Conservation (phyloP, 1,140 invertebrate species). For the Trissolcus basalis region DNA sequence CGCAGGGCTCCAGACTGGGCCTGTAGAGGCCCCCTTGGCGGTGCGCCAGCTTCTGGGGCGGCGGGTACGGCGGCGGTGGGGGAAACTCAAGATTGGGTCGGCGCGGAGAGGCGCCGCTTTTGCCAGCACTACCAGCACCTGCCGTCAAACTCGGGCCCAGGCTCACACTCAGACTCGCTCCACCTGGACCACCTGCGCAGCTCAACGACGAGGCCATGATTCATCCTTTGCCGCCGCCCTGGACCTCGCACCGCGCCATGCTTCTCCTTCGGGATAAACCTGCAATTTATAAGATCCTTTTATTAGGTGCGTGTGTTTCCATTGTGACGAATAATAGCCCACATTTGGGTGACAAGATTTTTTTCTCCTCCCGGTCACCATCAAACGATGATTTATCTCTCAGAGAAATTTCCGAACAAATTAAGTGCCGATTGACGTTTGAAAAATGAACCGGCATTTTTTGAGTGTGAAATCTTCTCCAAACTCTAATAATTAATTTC, state of each 20-base stretch:
- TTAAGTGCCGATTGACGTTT: too few species aligned
- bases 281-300: conserved; percentile 34
- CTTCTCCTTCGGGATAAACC: conserved; percentile 16
- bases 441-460: background rate
- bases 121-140: conserved; percentile 44
- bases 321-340: too few species aligned
- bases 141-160: conserved; percentile 52
- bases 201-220: conserved; percentile 67
- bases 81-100: conserved; percentile 76
- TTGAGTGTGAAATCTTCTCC: too few species aligned
- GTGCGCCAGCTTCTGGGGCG: conserved; percentile 68
- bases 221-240: conserved; percentile 42
- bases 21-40: conserved; percentile 23
- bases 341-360: background rate
- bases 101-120: conserved; percentile 56
- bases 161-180: conserved; percentile 25
- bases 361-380: background rate
- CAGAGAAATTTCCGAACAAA: background rate
- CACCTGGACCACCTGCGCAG: conserved; percentile 60
- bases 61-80: conserved; percentile 77
- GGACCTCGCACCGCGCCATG: conserved; percentile 34
- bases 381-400: background rate
- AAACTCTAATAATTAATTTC: too few species aligned
- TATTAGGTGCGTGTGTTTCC: too few species aligned
- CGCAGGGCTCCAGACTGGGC: conserved; percentile 1